A percentile compares a stretch with the other conserved stretches of the same genome.
These are phyloP conservation scores for Phylloscopus trochilus DNA, from an alignment of 2,113 vertebrate genomes.

Conservation along the genomic window DNA sequence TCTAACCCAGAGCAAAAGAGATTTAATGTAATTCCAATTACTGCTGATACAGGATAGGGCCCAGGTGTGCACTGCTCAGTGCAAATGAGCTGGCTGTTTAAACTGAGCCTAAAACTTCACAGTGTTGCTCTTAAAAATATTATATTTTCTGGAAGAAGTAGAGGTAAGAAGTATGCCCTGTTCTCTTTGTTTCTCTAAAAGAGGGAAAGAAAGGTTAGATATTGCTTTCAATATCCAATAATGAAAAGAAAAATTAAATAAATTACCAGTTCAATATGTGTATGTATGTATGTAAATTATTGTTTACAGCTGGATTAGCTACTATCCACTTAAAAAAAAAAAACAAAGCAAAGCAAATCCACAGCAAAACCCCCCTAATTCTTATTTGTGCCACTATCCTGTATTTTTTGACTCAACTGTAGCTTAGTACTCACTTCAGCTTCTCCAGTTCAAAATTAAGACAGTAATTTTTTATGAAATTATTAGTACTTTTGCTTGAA, in stretches of 20 bases:
- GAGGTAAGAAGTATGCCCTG: background rate
- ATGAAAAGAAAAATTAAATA: background rate
- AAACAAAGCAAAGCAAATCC: background rate
- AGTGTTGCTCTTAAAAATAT: background rate
- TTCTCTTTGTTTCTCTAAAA: background rate
- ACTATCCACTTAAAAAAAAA: background rate
- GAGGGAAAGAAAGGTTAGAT: background rate
- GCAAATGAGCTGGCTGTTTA: background rate
- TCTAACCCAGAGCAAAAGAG: background rate
- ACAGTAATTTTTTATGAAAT: background rate
- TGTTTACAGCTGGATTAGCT: background rate
- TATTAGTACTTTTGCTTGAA: background rate
- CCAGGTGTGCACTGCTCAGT: background rate
- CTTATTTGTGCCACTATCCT: background rate
- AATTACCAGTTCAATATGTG: background rate
- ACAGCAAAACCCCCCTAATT: rapidly evolving
- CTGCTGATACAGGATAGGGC: background rate
- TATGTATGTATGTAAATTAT: background rate
- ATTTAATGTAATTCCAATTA: background rate
- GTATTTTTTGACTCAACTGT: background rate
- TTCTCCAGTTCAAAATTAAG: background rate
- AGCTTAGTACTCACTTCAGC: background rate
- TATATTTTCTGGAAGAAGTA: background rate
- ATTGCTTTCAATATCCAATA: background rate
- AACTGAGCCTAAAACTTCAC: background rate